Evolutionary conservation across 2,113 vertebrate species (phyloP), one percentile per base, ranked within the genome.

Genomic region (Piliocolobus tephrosceles): DNA sequence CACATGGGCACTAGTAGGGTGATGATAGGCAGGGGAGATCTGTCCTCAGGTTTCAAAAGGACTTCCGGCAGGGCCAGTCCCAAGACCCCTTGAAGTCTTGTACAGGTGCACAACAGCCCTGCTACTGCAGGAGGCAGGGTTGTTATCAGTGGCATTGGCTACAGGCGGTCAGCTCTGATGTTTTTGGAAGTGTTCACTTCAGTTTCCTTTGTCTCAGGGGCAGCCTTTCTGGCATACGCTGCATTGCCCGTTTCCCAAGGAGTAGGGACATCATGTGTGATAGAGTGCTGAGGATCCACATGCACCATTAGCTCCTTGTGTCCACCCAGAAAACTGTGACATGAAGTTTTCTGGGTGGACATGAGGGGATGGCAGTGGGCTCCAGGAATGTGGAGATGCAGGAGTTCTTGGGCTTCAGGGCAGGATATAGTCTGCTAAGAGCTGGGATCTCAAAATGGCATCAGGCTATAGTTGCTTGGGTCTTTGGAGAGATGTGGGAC

Each of bases 1-100:
- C 9, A 38, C 20, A 22, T 40, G 20, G n/a, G 16, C 32, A 32
- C 64, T 16, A 66, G 32, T 6, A 32, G 30, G n/a, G n/a, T 40
- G 10, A 20, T 72, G 18, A 72, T 14, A 64, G 61, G 61, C 9
- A 72, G 70, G 20, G 70, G 10, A 40, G 70, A 72, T 38, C 18
- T 72, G n/a, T 72, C n/a, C 5, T 72, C 22, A 11, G 18, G 70
- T 38, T 72, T 72, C 70, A 72, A 38, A 72, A 72, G n/a, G n/a
- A 38, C 4, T 23, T 22, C 18, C 0, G 0, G 70, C 2, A 72
- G 70, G n/a, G 20, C 20, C 4, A 22, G 70, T 72, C 20, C n/a
- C n/a, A 20, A 40, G n/a, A 22, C n/a, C 70, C 18, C 17, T 38
- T 72, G 70, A 72, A 72, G 10, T 20, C 70, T 40, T 38, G 2